phyloP scores from a whole-genome alignment of 2,888 invertebrate species.

The Drosophila subquinaria region DNA sequence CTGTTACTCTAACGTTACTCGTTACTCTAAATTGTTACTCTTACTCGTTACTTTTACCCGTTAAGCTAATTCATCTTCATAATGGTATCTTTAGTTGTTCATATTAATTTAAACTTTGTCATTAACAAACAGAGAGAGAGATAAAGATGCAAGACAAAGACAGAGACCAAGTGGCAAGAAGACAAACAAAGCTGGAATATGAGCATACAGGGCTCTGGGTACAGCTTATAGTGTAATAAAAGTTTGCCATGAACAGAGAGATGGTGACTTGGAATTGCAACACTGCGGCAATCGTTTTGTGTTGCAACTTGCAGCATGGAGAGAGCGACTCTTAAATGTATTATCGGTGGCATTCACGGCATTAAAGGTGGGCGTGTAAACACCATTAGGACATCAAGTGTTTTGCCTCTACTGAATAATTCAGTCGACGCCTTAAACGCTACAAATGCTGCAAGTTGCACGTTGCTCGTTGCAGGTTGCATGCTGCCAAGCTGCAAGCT shows the following conservation, averaged over 20 bases:
- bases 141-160: background rate
- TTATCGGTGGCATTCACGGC: slow-evolving; percentile 70
- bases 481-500: background rate
- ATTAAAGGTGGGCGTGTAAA: slow-evolving; percentile 71
- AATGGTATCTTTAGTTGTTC: background rate
- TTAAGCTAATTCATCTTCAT: background rate
- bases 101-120: no score
- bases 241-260: background rate
- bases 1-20: background rate
- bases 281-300: slow-evolving; percentile 29
- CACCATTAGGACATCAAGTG: slow-evolving; percentile 74
- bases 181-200: background rate
- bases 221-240: background rate
- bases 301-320: slow-evolving; percentile 23
- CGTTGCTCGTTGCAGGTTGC: slow-evolving; percentile 19
- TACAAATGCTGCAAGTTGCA: slow-evolving; percentile 21
- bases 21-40: background rate
- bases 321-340: slow-evolving; percentile 62
- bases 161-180: background rate
- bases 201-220: background rate
- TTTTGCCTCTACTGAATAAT: slow-evolving; percentile 70
- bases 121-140: background rate
- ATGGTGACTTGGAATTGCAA: slow-evolving; percentile 24
- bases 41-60: background rate
- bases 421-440: slow-evolving; percentile 53